Conservation (phyloP, 2,888 invertebrate species). For the Oscheius sp. region DNA sequence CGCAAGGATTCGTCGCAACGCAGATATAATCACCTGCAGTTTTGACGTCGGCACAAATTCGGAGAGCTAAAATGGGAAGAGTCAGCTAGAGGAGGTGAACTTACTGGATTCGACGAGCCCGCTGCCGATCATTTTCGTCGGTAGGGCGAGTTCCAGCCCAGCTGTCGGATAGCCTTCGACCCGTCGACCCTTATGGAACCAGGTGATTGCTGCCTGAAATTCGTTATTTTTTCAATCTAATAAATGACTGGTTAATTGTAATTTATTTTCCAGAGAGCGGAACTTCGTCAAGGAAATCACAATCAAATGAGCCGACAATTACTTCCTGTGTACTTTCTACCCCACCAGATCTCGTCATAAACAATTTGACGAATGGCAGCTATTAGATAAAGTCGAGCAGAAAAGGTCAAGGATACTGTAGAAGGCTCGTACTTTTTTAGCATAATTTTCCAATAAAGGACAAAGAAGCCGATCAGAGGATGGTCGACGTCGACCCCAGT, state of each 20-base stretch:
- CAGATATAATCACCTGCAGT: constrained; percentile 52
- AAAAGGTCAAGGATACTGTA: no score
- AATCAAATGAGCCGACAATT: no score
- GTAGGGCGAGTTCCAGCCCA: constrained; percentile 42
- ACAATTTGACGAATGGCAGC: no score
- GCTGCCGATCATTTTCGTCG: constrained; percentile 39
- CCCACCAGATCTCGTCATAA: no score
- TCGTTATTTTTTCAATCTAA: neutral
- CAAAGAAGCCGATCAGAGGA: no score
- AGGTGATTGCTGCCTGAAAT: constrained; percentile 42
- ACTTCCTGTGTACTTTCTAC: no score
- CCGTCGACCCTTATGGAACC: constrained; percentile 48
- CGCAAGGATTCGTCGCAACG: constrained; percentile 48
- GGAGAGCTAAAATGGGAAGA: constrained; percentile 32
- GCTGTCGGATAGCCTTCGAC: constrained; percentile 42
- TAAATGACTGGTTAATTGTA: neutral
- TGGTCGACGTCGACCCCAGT: no score
- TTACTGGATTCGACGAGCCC: constrained; percentile 45
- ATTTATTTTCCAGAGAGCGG: neutral
- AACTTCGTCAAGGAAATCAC: no score
- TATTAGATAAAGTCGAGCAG: no score
- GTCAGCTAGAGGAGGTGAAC: neutral
- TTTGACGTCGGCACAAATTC: constrained; percentile 46
- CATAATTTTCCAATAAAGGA: no score
- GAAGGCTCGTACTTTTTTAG: no score